Evolutionary conservation across 2,113 vertebrate genomes (phyloP).

Genomic region (Kryptolebias marmoratus): DNA sequence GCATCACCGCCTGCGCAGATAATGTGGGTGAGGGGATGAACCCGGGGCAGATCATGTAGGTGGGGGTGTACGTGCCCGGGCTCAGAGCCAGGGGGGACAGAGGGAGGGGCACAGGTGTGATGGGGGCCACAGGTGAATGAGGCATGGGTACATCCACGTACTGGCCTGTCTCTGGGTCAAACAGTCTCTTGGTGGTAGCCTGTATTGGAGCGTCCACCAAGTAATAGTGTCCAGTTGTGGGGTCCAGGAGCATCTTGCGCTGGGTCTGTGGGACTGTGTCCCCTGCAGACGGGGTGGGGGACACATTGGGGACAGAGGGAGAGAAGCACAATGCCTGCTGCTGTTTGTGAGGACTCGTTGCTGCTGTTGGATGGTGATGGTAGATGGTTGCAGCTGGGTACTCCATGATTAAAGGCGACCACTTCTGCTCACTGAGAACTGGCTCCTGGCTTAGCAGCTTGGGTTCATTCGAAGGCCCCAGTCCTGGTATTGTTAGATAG

Average conservation of each 20-base stretch:
- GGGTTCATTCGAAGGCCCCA: conserved; percentile 59
- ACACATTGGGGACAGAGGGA: conserved; percentile 67
- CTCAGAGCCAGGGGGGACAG: conserved; percentile 73
- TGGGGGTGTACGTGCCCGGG: conserved; percentile 70
- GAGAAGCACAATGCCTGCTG: conserved; percentile 84
- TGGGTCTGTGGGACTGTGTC: conserved; percentile 80
- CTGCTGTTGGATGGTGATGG: conserved; percentile 78
- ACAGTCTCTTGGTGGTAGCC: conserved; percentile 86
- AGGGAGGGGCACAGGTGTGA: conserved; percentile 72
- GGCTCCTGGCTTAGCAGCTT: conserved; percentile 44
- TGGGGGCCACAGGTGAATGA: conserved; percentile 69
- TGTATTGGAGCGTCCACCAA: conserved; percentile 91
- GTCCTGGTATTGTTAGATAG: conserved; percentile 88
- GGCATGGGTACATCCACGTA: conserved; percentile 94
- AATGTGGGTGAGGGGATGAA: conserved; percentile 84
- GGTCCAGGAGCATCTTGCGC: conserved; percentile 93
- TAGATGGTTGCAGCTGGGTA: conserved; percentile 76
- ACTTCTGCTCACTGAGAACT: conserved; percentile 44
- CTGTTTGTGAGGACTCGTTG: conserved; percentile 64
- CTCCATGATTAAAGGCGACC: conserved; percentile 68
- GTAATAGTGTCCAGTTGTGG: conserved; percentile 93
- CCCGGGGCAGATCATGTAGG: conserved; percentile 92
- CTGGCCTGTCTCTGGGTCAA: conserved; percentile 93
- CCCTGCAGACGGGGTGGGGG: conserved; percentile 62
- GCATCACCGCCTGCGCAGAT: conserved; percentile 49